Evolutionary conservation across 2,797 vertebrate species (phyloP).

Genomic region (Nothura maculosa): DNA sequence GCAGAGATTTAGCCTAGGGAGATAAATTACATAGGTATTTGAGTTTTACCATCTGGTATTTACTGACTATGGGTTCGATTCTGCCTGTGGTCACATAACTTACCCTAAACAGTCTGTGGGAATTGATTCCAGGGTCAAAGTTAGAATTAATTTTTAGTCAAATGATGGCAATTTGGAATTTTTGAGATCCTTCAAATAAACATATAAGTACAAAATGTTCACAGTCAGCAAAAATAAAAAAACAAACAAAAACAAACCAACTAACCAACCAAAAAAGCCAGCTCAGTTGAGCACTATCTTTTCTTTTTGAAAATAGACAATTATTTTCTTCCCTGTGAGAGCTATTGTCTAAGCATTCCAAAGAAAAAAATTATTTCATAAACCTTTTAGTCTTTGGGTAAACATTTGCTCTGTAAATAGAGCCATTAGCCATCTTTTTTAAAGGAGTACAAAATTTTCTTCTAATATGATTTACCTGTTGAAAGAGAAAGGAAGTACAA

Average conservation of each 20-base stretch:
- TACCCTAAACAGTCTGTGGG: not conserved
- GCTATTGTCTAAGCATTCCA: not conserved
- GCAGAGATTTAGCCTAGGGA: constrained; percentile 40
- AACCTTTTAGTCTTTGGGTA: not conserved
- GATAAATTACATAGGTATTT: constrained; percentile 24
- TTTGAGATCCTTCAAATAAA: not conserved
- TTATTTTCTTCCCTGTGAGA: not conserved
- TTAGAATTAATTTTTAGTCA: not conserved
- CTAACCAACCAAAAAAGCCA: not conserved
- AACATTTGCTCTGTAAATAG: not conserved
- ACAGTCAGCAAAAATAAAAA: not conserved
- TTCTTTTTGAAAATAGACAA: not conserved
- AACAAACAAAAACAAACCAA: no score
- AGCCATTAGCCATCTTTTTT: not conserved
- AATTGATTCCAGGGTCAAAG: not conserved
- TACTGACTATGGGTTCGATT: constrained; percentile 18
- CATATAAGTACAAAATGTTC: not conserved
- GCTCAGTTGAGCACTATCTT: not conserved
- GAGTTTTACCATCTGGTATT: constrained; percentile 63
- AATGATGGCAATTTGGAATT: not conserved
- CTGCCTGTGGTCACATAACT: not conserved
- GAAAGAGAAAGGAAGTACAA: not conserved
- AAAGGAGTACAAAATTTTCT: not conserved
- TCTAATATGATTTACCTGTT: not conserved
- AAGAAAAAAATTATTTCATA: not conserved